phyloP scores from a whole-genome alignment of 2,113 vertebrate genomes.

The Apteryx mantelli region DNA sequence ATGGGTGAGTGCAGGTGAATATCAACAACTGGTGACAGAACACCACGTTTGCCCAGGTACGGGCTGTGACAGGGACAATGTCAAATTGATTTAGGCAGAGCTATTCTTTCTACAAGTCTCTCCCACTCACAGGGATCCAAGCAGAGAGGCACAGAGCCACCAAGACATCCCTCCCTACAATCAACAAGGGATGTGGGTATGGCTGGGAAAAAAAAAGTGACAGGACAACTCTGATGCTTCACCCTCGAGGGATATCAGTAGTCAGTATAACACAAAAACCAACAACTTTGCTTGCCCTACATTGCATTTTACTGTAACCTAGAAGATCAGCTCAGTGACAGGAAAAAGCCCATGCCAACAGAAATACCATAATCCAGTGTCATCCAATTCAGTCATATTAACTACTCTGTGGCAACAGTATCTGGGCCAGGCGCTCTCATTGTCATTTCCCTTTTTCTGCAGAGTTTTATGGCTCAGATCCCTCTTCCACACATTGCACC shows the following conservation, averaged over 20 bases:
- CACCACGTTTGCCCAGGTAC: not conserved
- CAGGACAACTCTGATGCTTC: no score
- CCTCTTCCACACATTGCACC: not conserved
- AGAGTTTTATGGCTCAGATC: not conserved
- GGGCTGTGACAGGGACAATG: not conserved
- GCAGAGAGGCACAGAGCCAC: not conserved
- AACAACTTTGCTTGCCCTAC: not conserved
- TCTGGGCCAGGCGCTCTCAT: not conserved
- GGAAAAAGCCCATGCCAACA: not conserved
- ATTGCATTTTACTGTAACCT: not conserved
- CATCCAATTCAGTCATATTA: not conserved
- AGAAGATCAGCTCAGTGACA: not conserved
- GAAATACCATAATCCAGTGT: not conserved
- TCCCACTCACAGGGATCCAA: not conserved
- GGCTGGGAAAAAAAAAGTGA: not conserved
- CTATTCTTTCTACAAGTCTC: no score
- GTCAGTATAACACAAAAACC: not conserved
- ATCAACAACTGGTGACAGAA: not conserved
- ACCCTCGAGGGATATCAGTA: not conserved
- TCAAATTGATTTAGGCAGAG: not conserved
- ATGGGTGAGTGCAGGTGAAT: not conserved
- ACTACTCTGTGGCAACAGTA: not conserved
- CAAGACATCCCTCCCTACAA: not conserved
- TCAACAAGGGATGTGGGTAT: not conserved
- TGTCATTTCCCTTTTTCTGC: not conserved